Conservation (phyloP, 2,113 vertebrate genomes). For the Tautogolabrus adspersus region DNA sequence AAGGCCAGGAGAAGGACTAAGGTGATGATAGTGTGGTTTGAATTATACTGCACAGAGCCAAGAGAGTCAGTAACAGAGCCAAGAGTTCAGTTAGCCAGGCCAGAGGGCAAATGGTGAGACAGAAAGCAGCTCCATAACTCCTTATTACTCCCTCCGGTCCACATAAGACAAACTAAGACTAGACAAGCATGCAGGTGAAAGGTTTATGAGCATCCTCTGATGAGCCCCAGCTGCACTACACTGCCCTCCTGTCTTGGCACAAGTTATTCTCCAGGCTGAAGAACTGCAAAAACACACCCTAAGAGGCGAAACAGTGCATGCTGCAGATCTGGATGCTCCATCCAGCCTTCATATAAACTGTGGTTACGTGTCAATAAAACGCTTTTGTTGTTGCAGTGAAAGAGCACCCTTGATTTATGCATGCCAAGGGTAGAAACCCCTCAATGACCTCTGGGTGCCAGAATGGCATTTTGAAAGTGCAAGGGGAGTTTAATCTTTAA, state of each 20-base stretch:
- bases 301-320: background rate
- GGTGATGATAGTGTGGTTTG: slow-evolving; percentile 5
- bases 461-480: slow-evolving; percentile 47
- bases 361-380: slow-evolving; percentile 48
- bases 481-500: slow-evolving; percentile 50
- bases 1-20: slow-evolving; percentile 2
- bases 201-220: slow-evolving; percentile 34
- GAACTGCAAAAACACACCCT: slow-evolving; percentile 4
- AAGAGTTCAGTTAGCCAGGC: slow-evolving; percentile 3
- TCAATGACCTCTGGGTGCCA: slow-evolving; percentile 64
- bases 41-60: slow-evolving; percentile 26
- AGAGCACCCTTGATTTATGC: slow-evolving; percentile 74
- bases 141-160: slow-evolving; percentile 14
- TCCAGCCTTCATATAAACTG: slow-evolving; percentile 24
- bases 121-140: slow-evolving; percentile 39
- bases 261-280: background rate
- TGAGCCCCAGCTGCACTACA: slow-evolving; percentile 15
- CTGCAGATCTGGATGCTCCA: slow-evolving; percentile 15
- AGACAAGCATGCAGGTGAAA: slow-evolving; percentile 56
- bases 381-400: slow-evolving; percentile 70
- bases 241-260: slow-evolving; percentile 7
- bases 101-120: slow-evolving; percentile 41
- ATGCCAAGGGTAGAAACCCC: slow-evolving; percentile 61
- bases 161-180: slow-evolving; percentile 1
- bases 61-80: slow-evolving; percentile 3